phyloP scores from a whole-genome alignment of 2,113 vertebrate genomes.

The Trogon surrucura region DNA sequence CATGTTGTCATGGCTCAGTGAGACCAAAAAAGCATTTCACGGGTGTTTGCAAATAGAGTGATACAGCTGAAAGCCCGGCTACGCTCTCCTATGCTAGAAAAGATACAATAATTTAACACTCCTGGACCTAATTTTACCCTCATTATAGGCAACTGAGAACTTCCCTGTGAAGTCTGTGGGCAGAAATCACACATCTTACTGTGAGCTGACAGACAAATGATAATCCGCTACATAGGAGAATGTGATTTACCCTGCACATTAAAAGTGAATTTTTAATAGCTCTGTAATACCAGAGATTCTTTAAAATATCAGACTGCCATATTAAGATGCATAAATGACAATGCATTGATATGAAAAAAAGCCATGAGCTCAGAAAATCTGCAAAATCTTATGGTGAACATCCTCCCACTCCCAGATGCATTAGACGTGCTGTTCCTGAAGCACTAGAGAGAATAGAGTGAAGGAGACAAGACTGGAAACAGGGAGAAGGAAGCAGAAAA shows the following conservation, averaged over 20 bases:
- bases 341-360: neutral
- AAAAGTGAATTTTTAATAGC: neutral
- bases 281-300: neutral
- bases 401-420: neutral
- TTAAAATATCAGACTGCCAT: neutral
- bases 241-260: neutral
- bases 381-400: neutral
- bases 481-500: neutral
- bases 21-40: neutral
- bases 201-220: neutral
- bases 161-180: neutral
- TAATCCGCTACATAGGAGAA: neutral
- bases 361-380: neutral
- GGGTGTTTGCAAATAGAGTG: neutral
- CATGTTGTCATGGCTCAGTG: neutral
- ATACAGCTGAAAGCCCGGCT: neutral
- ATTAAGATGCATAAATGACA: neutral
- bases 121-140: neutral
- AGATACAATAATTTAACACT: constrained; percentile 7
- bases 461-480: neutral
- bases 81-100: neutral
- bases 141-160: neutral
- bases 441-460: fast-evolving
- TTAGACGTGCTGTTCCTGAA: neutral
- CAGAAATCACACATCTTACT: neutral